Percentiles rank a stretch among this genome's conserved stretches.
These are phyloP conservation scores for Eupithecia inturbata DNA, from an alignment of 2,888 invertebrate species.

Conservation along the genomic window DNA sequence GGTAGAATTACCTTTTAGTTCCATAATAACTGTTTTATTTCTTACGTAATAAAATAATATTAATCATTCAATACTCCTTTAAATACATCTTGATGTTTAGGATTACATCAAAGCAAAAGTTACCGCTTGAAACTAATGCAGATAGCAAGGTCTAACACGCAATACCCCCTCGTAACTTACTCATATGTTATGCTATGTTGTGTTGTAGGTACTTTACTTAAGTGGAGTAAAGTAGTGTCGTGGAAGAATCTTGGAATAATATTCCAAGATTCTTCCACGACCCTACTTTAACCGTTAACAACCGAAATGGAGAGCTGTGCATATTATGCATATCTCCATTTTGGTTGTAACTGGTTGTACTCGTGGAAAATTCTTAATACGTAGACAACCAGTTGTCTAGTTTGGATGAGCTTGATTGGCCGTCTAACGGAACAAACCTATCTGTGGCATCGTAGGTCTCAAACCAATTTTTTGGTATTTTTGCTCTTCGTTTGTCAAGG, in stretches of 20 bases:
- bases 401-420: neutral
- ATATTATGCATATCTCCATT: slow-evolving; percentile 3
- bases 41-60: neutral
- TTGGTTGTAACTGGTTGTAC: neutral
- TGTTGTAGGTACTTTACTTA: slow-evolving; percentile 1
- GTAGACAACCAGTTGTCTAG: neutral
- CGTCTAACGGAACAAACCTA: too few species aligned
- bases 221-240: slow-evolving; percentile 4
- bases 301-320: too few species aligned
- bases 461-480: too few species aligned
- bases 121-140: neutral
- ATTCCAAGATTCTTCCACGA: too few species aligned
- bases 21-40: neutral
- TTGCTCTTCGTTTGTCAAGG: too few species aligned
- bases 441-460: neutral
- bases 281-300: too few species aligned
- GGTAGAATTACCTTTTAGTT: neutral
- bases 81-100: neutral
- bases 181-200: neutral
- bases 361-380: neutral
- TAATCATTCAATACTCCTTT: neutral
- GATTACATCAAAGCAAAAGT: neutral
- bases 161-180: neutral
- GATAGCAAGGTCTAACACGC: neutral
- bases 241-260: neutral